A percentile compares a stretch with the other conserved stretches of the same genome.
Evolutionary conservation across 2,113 vertebrate genomes (phyloP).

Genomic region (cat (Felis catus)): DNA sequence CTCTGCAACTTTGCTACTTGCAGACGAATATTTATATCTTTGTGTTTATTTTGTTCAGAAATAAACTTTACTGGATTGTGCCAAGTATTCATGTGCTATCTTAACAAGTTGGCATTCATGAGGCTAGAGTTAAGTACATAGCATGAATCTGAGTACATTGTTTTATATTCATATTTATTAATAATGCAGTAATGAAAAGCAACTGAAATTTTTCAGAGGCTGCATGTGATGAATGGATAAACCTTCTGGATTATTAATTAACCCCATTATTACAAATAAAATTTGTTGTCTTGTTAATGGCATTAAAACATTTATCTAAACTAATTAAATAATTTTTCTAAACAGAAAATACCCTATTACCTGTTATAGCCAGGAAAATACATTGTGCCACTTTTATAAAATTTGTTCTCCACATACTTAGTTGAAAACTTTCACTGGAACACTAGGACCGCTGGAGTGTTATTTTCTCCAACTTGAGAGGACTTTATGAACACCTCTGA

Average conservation of each 20-base stretch:
- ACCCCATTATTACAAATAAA: constrained; percentile 38
- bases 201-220: not conserved
- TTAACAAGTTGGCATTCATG: not conserved
- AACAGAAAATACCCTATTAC: not conserved
- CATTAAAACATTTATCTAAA: constrained; percentile 14
- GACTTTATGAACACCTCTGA: not conserved
- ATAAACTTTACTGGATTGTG: not conserved
- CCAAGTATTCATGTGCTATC: not conserved
- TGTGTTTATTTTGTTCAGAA: not conserved
- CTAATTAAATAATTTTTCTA: not conserved
- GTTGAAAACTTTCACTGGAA: not conserved
- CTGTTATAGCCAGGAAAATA: not conserved
- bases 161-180: constrained; percentile 29
- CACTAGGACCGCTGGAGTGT: not conserved
- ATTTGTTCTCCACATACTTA: not conserved
- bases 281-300: not conserved
- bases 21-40: constrained; percentile 37
- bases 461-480: not conserved
- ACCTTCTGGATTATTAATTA: constrained; percentile 18
- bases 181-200: not conserved
- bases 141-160: not conserved
- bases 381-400: not conserved
- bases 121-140: not conserved
- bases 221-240: not conserved
- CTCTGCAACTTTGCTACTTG: constrained; percentile 19